phyloP scores from a whole-genome alignment of 2,888 invertebrate genomes.

The Euproctis similis region DNA sequence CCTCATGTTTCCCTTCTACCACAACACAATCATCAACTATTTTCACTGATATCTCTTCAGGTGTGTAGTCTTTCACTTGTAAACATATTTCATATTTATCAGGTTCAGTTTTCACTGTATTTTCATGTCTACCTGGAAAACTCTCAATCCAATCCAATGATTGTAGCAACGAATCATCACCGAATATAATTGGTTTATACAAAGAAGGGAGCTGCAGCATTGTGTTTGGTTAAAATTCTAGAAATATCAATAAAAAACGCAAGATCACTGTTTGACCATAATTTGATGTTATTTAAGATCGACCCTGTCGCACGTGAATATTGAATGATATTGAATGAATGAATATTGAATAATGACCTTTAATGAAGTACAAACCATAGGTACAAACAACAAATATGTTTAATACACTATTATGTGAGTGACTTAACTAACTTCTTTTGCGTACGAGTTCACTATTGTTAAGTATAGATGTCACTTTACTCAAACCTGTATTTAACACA shows the following conservation, averaged over 20 bases:
- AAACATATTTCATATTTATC: slow-evolving; percentile 47
- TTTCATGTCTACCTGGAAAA: slow-evolving; percentile 50
- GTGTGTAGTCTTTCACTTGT: slow-evolving; percentile 44
- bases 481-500: no score
- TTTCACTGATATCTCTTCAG: slow-evolving; percentile 44
- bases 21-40: slow-evolving; percentile 39
- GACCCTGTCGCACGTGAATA: no score
- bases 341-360: no score
- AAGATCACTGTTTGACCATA: no score
- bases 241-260: slow-evolving; percentile 6
- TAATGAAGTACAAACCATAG: no score
- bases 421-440: no score
- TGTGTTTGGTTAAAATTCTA: slow-evolving; percentile 11
- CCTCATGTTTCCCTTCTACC: slow-evolving; percentile 51
- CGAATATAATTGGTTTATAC: slow-evolving; percentile 35
- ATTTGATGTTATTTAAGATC: no score
- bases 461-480: slow-evolving; percentile 25
- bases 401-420: no score
- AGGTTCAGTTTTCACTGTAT: slow-evolving; percentile 28
- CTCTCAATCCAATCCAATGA: slow-evolving; percentile 59
- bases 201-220: slow-evolving; percentile 20
- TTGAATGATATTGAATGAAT: no score
- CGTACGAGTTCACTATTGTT: slow-evolving; percentile 7
- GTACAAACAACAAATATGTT: no score
- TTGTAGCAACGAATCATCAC: slow-evolving; percentile 47